These are phyloP conservation scores for Percopsis transmontana DNA, from an alignment of 2,113 vertebrate genomes.

Conservation along the genomic window DNA sequence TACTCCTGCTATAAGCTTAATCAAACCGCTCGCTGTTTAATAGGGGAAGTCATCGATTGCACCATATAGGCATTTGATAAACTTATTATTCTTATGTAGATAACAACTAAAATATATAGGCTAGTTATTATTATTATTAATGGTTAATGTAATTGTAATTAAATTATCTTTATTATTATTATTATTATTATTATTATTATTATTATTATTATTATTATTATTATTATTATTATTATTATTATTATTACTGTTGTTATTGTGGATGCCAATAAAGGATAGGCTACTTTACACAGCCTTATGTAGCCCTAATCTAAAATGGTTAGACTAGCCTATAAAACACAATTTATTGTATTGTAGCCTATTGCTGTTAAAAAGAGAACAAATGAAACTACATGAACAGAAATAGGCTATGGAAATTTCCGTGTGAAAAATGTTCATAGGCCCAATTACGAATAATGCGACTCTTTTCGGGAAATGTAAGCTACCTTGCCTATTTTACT, in stretches of 20 bases:
- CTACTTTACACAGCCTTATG: too few species aligned
- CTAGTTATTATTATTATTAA: slow-evolving; percentile 2
- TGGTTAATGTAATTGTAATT: background rate
- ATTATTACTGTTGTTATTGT: background rate
- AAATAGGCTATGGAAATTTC: background rate
- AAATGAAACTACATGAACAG: background rate
- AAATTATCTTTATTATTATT: slow-evolving; percentile 22
- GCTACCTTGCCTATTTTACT: too few species aligned
- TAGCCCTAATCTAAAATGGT: too few species aligned
- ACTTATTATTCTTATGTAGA: slow-evolving; percentile 16
- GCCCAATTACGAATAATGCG: background rate
- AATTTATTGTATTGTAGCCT: background rate
- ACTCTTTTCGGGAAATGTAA: background rate
- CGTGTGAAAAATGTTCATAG: slow-evolving; percentile 2
- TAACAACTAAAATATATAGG: background rate
- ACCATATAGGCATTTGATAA: slow-evolving; percentile 30
- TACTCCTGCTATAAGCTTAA: slow-evolving; percentile 21
- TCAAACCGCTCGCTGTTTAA: slow-evolving; percentile 51
- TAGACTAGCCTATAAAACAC: too few species aligned
- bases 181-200: slow-evolving; percentile 28
- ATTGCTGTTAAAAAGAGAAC: background rate
- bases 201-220: background rate
- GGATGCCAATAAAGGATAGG: too few species aligned
- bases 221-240: too few species aligned
- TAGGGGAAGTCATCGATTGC: slow-evolving; percentile 32